phyloP scores from a whole-genome alignment of 2,888 invertebrate species.

The Tortrix viridana region DNA sequence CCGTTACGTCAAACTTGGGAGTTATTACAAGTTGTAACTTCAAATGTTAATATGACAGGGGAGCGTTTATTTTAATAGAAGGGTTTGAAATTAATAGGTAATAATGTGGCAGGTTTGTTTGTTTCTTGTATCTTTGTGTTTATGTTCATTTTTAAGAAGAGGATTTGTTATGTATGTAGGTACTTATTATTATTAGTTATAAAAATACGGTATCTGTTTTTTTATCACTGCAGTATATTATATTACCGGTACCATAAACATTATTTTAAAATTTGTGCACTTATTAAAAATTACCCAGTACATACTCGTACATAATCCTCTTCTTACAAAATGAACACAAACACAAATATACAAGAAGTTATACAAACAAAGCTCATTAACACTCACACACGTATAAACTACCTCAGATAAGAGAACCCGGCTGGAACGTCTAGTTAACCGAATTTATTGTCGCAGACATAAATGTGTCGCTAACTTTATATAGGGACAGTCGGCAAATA shows the following conservation, averaged over 20 bases:
- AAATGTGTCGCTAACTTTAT: conserved; percentile 37
- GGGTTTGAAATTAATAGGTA: not conserved
- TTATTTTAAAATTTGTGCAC: too few species aligned
- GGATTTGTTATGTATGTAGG: too few species aligned
- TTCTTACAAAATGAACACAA: not conserved
- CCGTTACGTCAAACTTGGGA: conserved; percentile 30
- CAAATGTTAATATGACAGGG: conserved; percentile 32
- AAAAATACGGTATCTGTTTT: too few species aligned
- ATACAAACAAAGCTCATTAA: not conserved
- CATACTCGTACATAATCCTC: too few species aligned
- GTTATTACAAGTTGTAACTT: conserved; percentile 33
- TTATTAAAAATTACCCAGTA: too few species aligned
- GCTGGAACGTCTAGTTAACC: conserved; percentile 15
- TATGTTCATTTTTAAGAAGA: too few species aligned
- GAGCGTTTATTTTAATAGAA: conserved; percentile 27
- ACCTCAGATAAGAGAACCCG: conserved; percentile 3
- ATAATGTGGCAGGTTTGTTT: too few species aligned
- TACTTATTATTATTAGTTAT: too few species aligned
- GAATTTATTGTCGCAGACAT: conserved; percentile 31
- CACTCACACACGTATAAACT: not conserved
- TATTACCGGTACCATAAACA: too few species aligned
- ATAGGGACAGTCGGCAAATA: conserved; percentile 29
- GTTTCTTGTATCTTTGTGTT: too few species aligned
- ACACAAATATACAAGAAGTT: not conserved
- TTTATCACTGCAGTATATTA: too few species aligned